Evolutionary conservation across 2,888 invertebrate species (phyloP), one percentile per base, ranked within the genome.

Genomic region (Serripes groenlandicus): DNA sequence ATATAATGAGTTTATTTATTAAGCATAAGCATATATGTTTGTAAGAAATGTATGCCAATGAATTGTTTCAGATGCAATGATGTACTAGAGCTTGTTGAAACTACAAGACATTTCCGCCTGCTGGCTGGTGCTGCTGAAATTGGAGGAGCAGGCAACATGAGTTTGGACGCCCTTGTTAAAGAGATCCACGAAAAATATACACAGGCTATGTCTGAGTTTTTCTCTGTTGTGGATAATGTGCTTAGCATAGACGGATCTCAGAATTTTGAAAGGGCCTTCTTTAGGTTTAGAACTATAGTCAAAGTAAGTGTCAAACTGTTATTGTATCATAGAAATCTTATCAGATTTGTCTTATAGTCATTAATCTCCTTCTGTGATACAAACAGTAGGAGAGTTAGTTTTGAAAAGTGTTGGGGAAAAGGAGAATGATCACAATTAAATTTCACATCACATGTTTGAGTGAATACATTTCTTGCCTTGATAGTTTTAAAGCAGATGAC

Each of bases 11-110:
- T n/a, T n/a, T n/a, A n/a, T n/a, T n/a, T n/a, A n/a, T n/a, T n/a
- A n/a, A n/a, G n/a, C n/a, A n/a, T n/a, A n/a, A n/a, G n/a, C n/a
- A n/a, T n/a, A n/a, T n/a, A n/a, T n/a, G n/a, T n/a, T n/a, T n/a
- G n/a, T n/a, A n/a, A n/a, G n/a, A n/a, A n/a, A n/a, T n/a, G n/a
- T n/a, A n/a, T n/a, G n/a, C n/a, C n/a, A n/a, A n/a, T 56, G 7
- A 56, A 56, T n/a, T 28, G 7, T 68, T 74, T 7, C 86, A 94
- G 94, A 75, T 94, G 94, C 84, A 94, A 94, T 87, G 94, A 94
- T 90, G 94, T 94, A 2, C 90, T 94, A 62, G 94, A 94, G 76
- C 90, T 94, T 23, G 94, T 94, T 15, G 94, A 94, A 83, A 94
- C 94, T 2, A 94, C 94, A 0, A 87, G 93, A 26, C 94, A 94